These are phyloP conservation scores for Orthosia incerta DNA, from an alignment of 2,888 invertebrate species.

Conservation along the genomic window DNA sequence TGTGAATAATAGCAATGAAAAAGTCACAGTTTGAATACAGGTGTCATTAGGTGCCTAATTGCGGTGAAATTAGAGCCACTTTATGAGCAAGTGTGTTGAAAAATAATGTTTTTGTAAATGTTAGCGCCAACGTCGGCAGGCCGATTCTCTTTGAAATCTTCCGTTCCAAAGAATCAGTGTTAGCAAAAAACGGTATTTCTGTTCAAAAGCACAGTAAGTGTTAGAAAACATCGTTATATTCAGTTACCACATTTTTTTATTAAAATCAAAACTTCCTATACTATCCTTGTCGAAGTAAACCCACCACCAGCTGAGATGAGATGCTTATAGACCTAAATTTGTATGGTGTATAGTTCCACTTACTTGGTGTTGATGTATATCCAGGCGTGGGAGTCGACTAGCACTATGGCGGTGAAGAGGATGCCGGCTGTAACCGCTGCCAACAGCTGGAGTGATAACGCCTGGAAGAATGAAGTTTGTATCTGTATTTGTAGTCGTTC, in stretches of 20 bases:
- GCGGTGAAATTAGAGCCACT: too few relatives aligned
- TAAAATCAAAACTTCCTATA: not conserved
- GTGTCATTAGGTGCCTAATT: too few relatives aligned
- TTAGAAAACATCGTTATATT: conserved; percentile 19
- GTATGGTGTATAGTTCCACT: conserved; percentile 62
- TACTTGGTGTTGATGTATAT: conserved; percentile 98
- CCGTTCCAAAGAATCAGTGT: too few relatives aligned
- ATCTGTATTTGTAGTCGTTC: too few relatives aligned
- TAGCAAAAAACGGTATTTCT: too few relatives aligned
- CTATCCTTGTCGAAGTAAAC: conserved; percentile 11
- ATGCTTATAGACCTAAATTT: not conserved
- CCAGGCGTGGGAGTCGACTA: conserved; percentile 99
- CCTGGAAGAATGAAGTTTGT: conserved; percentile 82
- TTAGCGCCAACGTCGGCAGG: too few relatives aligned
- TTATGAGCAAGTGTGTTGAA: too few relatives aligned
- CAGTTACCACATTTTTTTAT: not conserved
- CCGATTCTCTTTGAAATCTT: too few relatives aligned
- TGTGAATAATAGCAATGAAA: too few relatives aligned
- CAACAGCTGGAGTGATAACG: conserved; percentile 95
- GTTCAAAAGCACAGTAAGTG: not conserved
- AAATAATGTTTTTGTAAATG: too few relatives aligned
- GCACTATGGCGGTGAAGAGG: conserved; percentile 97
- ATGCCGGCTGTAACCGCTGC: conserved; percentile 97
- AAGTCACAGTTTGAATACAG: too few relatives aligned
- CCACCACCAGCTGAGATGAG: conserved; percentile 44